Base-by-base conservation (phyloP, 2,113 vertebrate species). In the Tragelaphus strepsiceros region DNA sequence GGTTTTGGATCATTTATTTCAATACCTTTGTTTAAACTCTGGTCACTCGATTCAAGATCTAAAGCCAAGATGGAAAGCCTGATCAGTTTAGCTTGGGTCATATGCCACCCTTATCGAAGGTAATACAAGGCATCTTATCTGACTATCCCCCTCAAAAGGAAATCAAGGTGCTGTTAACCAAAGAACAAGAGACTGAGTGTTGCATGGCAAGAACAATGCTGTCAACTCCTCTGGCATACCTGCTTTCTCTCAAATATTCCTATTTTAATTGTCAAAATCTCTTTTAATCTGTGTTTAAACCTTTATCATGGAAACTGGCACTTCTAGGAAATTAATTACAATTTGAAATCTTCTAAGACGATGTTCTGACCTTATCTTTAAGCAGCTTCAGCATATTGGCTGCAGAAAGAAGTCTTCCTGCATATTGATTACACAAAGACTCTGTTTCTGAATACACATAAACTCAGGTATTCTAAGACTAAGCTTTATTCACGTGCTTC, bases 301-400 rank as follows among this genome's bases (percentile, higher is more conserved):
- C 12, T 87, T 80, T 84, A 56, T 74, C 43, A 59, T 15, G 10
- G 46, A 82, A 96, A 61, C 4, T 90, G 16, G 15, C 49, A 67
- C 39, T 83, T 28, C 30, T 78, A 46, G 49, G 74, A 64, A 94
- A 62, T 32, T 92, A 96, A 97, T 32, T 94, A n/a, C 77, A 81
- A 11, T 94, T 54, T 62, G 43, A 88, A 24, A 78, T 85, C 39
- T 92, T 81, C 58, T 17, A 86, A 84, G 51, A 88, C 74, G 24
- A 88, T 54, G 86, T 91, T 90, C 58, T 92, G n/a, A 94, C 32
- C 24, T 96, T 84, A 46, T 84, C 74, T 88, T 96, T 80, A 95
- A 85, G n/a, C 3, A 51, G 10, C 9, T 58, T 92, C 32, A 81
- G 46, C 46, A 62, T 30, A 2, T 30, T 94, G 32, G 9, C 5